A percentile compares a stretch with the other conserved stretches of the same genome.
Evolutionary conservation across 2,888 invertebrate genomes (phyloP).

Genomic region (Eueremaeus valkanovi): DNA sequence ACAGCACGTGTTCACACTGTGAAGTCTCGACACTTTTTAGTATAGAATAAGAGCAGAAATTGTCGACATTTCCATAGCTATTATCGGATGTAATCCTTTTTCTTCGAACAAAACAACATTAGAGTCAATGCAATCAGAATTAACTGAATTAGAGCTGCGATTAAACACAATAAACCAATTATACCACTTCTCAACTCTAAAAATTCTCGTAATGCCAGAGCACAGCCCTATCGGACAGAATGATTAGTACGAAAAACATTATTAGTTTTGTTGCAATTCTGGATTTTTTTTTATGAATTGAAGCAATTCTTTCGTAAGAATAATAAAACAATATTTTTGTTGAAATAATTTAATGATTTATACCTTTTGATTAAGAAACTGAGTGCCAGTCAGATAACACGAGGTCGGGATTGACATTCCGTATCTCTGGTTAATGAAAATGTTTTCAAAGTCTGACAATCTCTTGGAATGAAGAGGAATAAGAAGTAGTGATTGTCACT

Average conservation of each 20-base stretch:
- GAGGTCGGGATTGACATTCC: slow-evolving; percentile 42
- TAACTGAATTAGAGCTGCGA: slow-evolving; percentile 38
- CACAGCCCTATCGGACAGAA: slow-evolving; percentile 38
- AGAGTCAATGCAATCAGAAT: slow-evolving; percentile 36
- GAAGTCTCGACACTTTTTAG: too few relatives aligned
- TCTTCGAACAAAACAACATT: slow-evolving; percentile 36
- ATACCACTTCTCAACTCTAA: slow-evolving; percentile 42
- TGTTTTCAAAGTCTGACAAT: too few relatives aligned
- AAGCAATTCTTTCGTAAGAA: too few relatives aligned
- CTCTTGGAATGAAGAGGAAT: too few relatives aligned
- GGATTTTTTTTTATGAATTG: too few relatives aligned
- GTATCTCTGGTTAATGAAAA: too few relatives aligned
- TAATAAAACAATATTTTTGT: neutral
- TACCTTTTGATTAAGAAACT: slow-evolving; percentile 42
- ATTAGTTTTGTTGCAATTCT: neutral
- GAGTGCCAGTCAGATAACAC: slow-evolving; percentile 39
- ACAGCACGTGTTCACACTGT: too few relatives aligned
- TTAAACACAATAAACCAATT: slow-evolving; percentile 36
- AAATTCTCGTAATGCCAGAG: slow-evolving; percentile 39
- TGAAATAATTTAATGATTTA: neutral
- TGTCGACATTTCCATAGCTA: too few relatives aligned
- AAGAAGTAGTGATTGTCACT: too few relatives aligned
- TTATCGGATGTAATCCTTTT: slow-evolving; percentile 27
- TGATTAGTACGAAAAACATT: too few relatives aligned
- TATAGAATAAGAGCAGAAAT: too few relatives aligned